phyloP scores from a whole-genome alignment of 2,888 invertebrate genomes.

The Rapana venosa region DNA sequence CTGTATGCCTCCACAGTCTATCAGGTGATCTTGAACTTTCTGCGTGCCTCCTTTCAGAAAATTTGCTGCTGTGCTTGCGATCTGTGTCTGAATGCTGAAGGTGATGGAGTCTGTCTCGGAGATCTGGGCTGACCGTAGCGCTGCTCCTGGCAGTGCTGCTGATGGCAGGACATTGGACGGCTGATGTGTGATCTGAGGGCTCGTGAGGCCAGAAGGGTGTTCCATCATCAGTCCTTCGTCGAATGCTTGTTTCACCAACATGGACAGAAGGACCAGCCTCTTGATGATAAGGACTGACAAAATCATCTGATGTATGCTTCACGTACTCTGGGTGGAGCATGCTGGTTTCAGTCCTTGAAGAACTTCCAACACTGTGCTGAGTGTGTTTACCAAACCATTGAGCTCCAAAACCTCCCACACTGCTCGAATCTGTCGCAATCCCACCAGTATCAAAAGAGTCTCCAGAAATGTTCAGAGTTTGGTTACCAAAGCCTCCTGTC shows the following conservation, averaged over 20 bases:
- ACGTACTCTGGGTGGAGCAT: constrained; percentile 15
- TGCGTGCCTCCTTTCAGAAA: not conserved
- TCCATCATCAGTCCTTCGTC: no score
- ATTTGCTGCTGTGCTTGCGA: not conserved
- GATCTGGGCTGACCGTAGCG: not conserved
- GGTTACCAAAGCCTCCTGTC: not conserved
- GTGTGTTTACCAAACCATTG: no score
- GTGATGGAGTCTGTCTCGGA: not conserved
- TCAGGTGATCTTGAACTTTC: not conserved
- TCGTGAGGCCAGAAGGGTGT: no score
- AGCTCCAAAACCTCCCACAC: no score
- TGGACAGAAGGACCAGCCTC: not conserved
- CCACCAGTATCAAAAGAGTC: no score
- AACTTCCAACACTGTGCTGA: not conserved
- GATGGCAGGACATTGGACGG: not conserved
- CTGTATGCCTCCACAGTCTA: not conserved
- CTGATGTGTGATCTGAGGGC: not conserved
- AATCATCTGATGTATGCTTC: not conserved
- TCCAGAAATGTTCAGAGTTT: not conserved
- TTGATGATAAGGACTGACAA: not conserved
- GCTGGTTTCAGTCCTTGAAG: not conserved
- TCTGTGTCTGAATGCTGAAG: not conserved
- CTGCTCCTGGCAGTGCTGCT: not conserved
- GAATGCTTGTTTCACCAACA: no score
- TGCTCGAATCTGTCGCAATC: no score